Base-by-base conservation (phyloP, 53 echinoderm and acorn worm species). In the Crossaster papposus region DNA sequence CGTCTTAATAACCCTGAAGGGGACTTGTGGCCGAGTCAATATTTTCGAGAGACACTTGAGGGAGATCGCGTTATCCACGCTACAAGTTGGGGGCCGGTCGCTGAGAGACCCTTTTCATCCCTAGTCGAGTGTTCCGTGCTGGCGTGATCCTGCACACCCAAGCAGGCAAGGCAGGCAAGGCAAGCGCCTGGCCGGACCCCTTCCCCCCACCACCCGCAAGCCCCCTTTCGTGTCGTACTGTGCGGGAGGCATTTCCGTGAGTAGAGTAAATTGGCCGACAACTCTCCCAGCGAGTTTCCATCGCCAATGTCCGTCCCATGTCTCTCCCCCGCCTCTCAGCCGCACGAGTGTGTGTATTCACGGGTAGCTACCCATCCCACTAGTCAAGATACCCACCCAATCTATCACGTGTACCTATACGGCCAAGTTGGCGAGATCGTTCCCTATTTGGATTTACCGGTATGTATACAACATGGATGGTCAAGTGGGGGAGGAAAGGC, bases 1-100 rank as follows among this genome's bases (percentile, higher is more conserved):
- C 85, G 85, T 85, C 85, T 85, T 85, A 85, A 85, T 85, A 85
- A 85, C 85, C 73, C 85, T 85, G 85, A 73, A 85, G 85, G 85
- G 24, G 53, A 72, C 85, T 85, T 73, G 72, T 73, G 72, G 72
- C 73, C 73, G 58, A 85, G 85, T 85, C 85, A 85, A 85, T 85
- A 85, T 85, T 85, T 83, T 85, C 85, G 85, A 85, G 85, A 85
- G 85, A 85, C 85, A 85, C 85, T 85, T 29, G 31, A 85, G 38
- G 15, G 51, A 85, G 85, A 85, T 73, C 72, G 85, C 85, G 85
- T 73, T 85, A 85, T 72, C 85, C 85, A 85, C 52, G 85, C 85
- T 85, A 85, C 85, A 85, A 54, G 72, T 85, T 72, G 58, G 85
- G 72, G 72, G 72, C 26, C 85, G 85, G 85, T 73, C 72, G 85